phyloP scores from a whole-genome alignment of 1,140 invertebrate species.

The Zaprionus africanus region DNA sequence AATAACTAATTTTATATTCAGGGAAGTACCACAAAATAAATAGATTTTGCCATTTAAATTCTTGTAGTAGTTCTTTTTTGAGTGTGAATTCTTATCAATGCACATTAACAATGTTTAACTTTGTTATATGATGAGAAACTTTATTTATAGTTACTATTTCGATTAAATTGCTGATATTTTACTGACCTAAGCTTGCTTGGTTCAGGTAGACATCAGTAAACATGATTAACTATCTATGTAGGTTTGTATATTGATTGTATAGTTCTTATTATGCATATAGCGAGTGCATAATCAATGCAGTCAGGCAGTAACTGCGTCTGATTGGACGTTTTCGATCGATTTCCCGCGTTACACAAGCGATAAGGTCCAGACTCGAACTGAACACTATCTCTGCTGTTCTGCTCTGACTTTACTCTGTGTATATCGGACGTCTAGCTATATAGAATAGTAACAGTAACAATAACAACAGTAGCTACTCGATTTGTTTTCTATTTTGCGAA shows the following conservation, averaged over 20 bases:
- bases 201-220: not conserved
- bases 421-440: not conserved
- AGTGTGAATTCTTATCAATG: not conserved
- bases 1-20: no score
- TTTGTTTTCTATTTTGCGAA: slow-evolving; percentile 41
- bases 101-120: not conserved
- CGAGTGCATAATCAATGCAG: slow-evolving; percentile 31
- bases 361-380: slow-evolving; percentile 20
- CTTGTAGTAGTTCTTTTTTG: not conserved
- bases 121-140: not conserved
- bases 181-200: not conserved
- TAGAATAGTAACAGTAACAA: not conserved
- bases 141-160: not conserved
- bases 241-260: not conserved
- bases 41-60: no score
- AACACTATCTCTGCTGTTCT: slow-evolving; percentile 1
- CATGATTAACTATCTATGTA: not conserved
- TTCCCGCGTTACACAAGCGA: slow-evolving; percentile 3
- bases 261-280: slow-evolving; percentile 1
- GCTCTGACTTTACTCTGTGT: slow-evolving; percentile 6
- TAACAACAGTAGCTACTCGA: not conserved
- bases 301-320: slow-evolving; percentile 31
- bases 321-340: slow-evolving; percentile 5
- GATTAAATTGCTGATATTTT: not conserved
- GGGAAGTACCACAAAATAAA: no score